Evolutionary conservation across 1,140 invertebrate species (phyloP).

Genomic region (Argopecten irradians): DNA sequence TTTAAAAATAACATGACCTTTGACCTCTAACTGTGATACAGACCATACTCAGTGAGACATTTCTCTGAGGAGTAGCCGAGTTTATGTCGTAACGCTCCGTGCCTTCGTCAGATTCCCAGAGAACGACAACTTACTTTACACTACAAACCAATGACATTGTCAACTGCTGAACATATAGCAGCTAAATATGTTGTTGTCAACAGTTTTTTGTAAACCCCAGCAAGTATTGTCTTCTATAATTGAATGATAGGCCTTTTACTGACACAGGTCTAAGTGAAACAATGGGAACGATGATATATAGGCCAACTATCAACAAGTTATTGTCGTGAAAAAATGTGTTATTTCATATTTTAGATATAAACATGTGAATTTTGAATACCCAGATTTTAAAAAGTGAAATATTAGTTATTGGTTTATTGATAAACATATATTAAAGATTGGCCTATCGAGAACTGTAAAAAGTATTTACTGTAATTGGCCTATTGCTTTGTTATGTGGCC

Average conservation of each 20-base stretch:
- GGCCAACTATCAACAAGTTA: background rate
- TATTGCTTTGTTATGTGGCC: background rate
- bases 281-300: background rate
- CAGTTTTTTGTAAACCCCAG: background rate
- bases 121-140: background rate
- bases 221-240: background rate
- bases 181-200: background rate
- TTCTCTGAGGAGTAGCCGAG: background rate
- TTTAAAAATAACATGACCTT: background rate
- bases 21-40: slow-evolving; percentile 11
- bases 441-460: background rate
- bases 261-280: background rate
- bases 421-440: background rate
- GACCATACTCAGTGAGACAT: background rate
- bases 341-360: background rate
- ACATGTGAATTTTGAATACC: background rate
- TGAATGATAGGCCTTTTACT: background rate
- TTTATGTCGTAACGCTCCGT: background rate
- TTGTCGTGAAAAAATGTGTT: background rate
- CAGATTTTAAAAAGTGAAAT: background rate
- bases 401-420: background rate
- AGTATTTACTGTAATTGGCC: background rate
- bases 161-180: background rate
- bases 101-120: background rate
- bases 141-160: background rate